Evolutionary conservation across 2,888 invertebrate genomes (phyloP), one percentile per base, ranked within the genome.

Genomic region (Cactoblastis cactorum): DNA sequence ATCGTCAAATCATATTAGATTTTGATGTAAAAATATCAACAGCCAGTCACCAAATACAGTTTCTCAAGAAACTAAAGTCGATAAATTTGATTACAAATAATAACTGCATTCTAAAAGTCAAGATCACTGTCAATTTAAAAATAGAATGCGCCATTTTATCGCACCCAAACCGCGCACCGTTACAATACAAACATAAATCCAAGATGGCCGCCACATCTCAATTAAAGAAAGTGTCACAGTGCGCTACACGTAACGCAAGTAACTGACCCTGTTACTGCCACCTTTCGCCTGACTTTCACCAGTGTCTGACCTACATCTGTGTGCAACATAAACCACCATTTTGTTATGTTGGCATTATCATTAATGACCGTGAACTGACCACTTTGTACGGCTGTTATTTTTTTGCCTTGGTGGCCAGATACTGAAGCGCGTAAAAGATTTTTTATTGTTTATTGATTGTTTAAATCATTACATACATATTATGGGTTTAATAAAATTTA

Each of bases 201-300:
- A 69, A 69, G 50, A 69, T 69, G 66, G 69, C 68, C 60, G 48
- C 52, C 18, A 55, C 50, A 59, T 62, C 57, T 60, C 61, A 56
- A 63, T 63, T 70, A 73, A 78, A 77, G 81, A 80, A 85, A 86
- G 85, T 86, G 80, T 84, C 79, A 84, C 84, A 75, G 61, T 52
- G 19, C 45, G 39, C 61, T 33, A 71, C 69, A 85, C 86, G 86
- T 85, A 85, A 85, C 74, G 74, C 67, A 66, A 69, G 83, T 83
- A 83, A 83, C 83, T 80, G 85, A 77, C 86, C 84, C 57, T 58
- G 60, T 80, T 82, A 56, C 55, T 61, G 66, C 61, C 80, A 78
- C 85, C 85, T 87, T 85, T 87, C 86, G 73, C 80, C 74, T 68
- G 74, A 83, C 86, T 87, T 87, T 87, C 86, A 76, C 82, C 79